Percentiles rank a stretch among this genome's conserved stretches.
These are phyloP conservation scores for Argynnis bischoffii DNA, from an alignment of 2,888 invertebrate genomes.

Conservation along the genomic window DNA sequence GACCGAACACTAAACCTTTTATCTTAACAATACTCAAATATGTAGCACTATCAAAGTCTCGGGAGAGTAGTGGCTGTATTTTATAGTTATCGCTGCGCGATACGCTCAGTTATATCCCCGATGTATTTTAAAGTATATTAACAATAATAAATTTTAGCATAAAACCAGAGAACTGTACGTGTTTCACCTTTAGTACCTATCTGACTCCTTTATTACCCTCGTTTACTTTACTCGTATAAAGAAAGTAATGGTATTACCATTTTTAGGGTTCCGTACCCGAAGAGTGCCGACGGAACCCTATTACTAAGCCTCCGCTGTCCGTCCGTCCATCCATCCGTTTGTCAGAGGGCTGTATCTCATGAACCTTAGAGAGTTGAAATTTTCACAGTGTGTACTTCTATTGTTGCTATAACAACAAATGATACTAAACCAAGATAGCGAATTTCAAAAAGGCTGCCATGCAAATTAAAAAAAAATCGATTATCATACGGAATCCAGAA, in stretches of 20 bases:
- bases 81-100: slow-evolving; percentile 17
- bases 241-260: background rate
- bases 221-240: background rate
- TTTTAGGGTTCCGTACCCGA: too few relatives aligned
- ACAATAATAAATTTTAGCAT: slow-evolving; percentile 17
- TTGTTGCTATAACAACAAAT: too few relatives aligned
- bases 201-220: background rate
- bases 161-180: background rate
- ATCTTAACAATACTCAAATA: background rate
- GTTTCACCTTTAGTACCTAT: slow-evolving; percentile 8
- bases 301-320: too few relatives aligned
- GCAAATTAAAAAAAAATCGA: too few relatives aligned
- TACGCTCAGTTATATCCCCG: slow-evolving; percentile 17
- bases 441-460: too few relatives aligned
- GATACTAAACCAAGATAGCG: too few relatives aligned
- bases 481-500: too few relatives aligned
- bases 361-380: too few relatives aligned
- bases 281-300: too few relatives aligned
- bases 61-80: slow-evolving; percentile 10
- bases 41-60: slow-evolving; percentile 4
- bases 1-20: background rate
- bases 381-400: too few relatives aligned
- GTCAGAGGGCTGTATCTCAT: too few relatives aligned
- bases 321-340: too few relatives aligned
- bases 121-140: slow-evolving; percentile 18